Evolutionary conservation across 2,797 vertebrate species (phyloP).

Genomic region (Rhabdomys pumilio): DNA sequence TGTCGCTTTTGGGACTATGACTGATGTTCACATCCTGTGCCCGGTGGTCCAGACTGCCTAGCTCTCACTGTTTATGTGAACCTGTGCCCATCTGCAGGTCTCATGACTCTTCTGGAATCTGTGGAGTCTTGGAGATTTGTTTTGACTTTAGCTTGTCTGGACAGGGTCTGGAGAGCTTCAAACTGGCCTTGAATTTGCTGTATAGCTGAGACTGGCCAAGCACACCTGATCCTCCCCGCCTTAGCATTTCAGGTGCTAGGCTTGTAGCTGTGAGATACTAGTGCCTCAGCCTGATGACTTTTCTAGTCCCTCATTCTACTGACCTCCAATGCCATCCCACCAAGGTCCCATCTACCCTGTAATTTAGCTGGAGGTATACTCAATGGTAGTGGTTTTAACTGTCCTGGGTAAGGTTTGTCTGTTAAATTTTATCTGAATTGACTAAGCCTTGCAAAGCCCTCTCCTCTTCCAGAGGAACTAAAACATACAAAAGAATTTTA

Average conservation of each 20-base stretch:
- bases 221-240: neutral
- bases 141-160: neutral
- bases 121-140: neutral
- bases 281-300: neutral
- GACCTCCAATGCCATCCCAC: neutral
- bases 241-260: neutral
- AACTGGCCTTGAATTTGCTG: neutral
- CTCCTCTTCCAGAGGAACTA: neutral
- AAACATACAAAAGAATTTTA: neutral
- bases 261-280: neutral
- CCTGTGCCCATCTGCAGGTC: neutral
- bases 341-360: neutral
- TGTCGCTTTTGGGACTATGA: slow-evolving; percentile 45
- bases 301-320: neutral
- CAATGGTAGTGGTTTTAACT: neutral
- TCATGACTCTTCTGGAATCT: neutral
- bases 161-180: neutral
- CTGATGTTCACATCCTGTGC: neutral
- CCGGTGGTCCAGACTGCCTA: neutral
- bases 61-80: neutral
- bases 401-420: neutral
- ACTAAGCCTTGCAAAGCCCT: neutral
- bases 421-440: neutral
- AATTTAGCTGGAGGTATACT: neutral
- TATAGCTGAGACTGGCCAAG: neutral